Base-by-base conservation (phyloP, 2,888 invertebrate species). In the Clivina fossor region DNA sequence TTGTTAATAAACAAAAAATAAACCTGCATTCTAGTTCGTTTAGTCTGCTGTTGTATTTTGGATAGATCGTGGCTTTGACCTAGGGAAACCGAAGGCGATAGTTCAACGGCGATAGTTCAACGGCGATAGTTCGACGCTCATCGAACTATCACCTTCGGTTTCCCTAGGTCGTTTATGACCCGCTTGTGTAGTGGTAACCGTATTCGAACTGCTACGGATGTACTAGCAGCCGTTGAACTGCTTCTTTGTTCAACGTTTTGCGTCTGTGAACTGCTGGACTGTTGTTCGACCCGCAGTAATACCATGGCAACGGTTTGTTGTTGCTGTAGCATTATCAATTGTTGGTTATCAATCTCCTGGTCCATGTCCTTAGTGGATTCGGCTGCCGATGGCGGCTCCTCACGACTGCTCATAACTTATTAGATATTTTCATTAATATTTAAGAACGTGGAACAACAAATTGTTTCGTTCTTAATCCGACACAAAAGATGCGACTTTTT, bases 301-400 rank as follows among this genome's bases (percentile, higher is more conserved):
- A 86, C 86, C 58, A 86, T 72, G 0, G 86, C 87, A 3, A 86
- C 86, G 0, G 83, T 84, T 76, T 86, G 80, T 44, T 77, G 78
- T 60, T 78, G 78, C 11, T 59, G 61, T 43, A 62, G 65, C 22
- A 60, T 58, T 41, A 63, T 66, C 16, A 66, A 69, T 28, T 64
- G 68, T 20, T 63, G 57, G 11, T 56, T 64, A 9, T 66, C 49
- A 2, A 72, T 72, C 26, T 80, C 80, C 24, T 76, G 73, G 63
- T 80, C 80, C 51, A 77, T 76, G 38, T 79, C 76, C 63, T 80
- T 79, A 0, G 79, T 79, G 0, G 80, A 80, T 64, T 75, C 75
- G 0, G 75, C 75, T 0, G 74, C 72, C 59, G 61, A 60, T 11
- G 62, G 60, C 9, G 60, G 53, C 20, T 60, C 57, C 22, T 57